A percentile compares a stretch with the other conserved stretches of the same genome.
Evolutionary conservation across 2,888 invertebrate genomes (phyloP).

Genomic region (Notodonta dromedarius): DNA sequence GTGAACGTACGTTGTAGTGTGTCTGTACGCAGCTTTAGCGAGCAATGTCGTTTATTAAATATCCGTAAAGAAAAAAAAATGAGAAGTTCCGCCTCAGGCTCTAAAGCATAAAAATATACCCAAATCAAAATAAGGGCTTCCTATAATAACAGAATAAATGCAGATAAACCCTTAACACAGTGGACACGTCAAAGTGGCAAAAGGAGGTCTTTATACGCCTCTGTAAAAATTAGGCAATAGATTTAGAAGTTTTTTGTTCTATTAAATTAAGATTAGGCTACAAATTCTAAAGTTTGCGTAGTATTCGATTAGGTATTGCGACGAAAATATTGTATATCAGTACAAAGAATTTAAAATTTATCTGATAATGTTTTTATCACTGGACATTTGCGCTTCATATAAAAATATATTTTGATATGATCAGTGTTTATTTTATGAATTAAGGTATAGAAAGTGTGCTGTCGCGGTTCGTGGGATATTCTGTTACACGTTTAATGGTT

Average conservation of each 20-base stretch:
- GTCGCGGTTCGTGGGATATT: constrained; percentile 39
- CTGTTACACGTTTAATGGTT: constrained; percentile 36
- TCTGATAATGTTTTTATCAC: constrained; percentile 54
- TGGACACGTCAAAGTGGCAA: constrained; percentile 29
- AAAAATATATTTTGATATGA: constrained; percentile 76
- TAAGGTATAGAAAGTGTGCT: constrained; percentile 48
- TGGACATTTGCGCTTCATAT: constrained; percentile 61
- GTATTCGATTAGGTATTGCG: constrained; percentile 59
- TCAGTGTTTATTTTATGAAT: constrained; percentile 59
- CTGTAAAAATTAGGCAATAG: constrained; percentile 58
- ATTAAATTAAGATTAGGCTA: constrained; percentile 67
- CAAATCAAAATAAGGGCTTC: not conserved
- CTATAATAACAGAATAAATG: constrained; percentile 40
- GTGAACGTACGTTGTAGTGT: too few relatives aligned
- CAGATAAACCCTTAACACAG: constrained; percentile 43
- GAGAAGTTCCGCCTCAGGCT: not conserved
- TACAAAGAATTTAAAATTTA: constrained; percentile 72
- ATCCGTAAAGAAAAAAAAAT: not conserved
- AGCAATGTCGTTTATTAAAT: not conserved
- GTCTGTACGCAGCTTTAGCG: too few relatives aligned
- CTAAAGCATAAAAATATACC: not conserved
- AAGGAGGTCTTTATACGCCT: constrained; percentile 52
- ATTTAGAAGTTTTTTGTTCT: constrained; percentile 49
- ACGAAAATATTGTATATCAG: constrained; percentile 76
- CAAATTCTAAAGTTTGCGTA: constrained; percentile 60